phyloP scores from a whole-genome alignment of 2,888 invertebrate species.

The Boloria selene region DNA sequence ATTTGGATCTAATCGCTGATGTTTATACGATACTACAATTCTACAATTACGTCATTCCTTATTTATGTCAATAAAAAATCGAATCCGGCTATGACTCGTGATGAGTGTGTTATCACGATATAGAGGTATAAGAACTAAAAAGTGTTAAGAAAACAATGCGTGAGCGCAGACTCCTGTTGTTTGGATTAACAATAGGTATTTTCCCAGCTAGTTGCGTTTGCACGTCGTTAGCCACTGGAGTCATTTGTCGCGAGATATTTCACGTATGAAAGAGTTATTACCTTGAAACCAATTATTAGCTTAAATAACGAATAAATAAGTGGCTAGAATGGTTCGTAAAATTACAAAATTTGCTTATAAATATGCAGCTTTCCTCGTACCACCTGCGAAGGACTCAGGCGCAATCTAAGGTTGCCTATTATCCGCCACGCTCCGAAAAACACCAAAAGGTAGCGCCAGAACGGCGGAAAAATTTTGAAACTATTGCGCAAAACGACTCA shows the following conservation, averaged over 20 bases:
- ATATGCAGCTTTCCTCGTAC: constrained; percentile 76
- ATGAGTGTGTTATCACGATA: constrained; percentile 51
- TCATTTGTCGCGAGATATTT: constrained; percentile 35
- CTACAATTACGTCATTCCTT: constrained; percentile 63
- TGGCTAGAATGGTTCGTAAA: constrained; percentile 53
- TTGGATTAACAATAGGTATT: constrained; percentile 61
- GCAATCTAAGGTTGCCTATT: constrained; percentile 80
- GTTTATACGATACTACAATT: constrained; percentile 53
- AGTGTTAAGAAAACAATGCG: constrained; percentile 56
- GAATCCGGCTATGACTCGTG: constrained; percentile 68
- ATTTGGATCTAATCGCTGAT: constrained; percentile 36
- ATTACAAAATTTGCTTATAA: constrained; percentile 70
- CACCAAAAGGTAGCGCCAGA: constrained; percentile 78
- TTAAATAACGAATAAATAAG: constrained; percentile 55
- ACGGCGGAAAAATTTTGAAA: constrained; percentile 80
- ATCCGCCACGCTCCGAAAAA: constrained; percentile 81
- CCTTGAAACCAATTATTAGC: constrained; percentile 56
- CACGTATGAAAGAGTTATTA: constrained; percentile 37
- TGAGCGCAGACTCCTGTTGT: constrained; percentile 52
- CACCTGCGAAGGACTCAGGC: constrained; percentile 76
- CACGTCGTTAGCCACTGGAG: constrained; percentile 52
- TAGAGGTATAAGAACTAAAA: constrained; percentile 27
- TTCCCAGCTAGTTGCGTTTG: constrained; percentile 54
- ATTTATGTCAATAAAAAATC: constrained; percentile 62
- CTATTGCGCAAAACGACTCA: constrained; percentile 73